Evolutionary conservation across 1,140 invertebrate species (phyloP), one percentile per base, ranked within the genome.

Genomic region (Plectrocnemia conspersa): DNA sequence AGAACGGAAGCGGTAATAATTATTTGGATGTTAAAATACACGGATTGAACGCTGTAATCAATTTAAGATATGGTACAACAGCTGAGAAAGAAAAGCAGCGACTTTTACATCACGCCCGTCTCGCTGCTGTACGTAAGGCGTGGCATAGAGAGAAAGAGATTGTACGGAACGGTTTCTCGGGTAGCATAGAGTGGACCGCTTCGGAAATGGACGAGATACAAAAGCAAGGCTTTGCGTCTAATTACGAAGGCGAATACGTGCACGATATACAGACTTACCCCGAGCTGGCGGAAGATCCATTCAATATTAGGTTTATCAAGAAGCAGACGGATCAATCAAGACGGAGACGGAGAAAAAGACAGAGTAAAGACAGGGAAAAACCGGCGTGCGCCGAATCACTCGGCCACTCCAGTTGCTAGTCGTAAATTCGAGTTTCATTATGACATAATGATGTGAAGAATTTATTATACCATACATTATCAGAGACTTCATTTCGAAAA

Each of bases 231-330:
- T 84, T 83, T 62, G 86, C 88, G 10, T 77, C 82, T 3, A 88
- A 84, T 60, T 96, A 93, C 72, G 88, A 93, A 64, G 89, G 88
- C 41, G 86, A 93, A 64, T 95, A 94, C 74, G 85, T 92, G 53
- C 89, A 94, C 68, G 89, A 93, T 65, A 85, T 93, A 13, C 82
- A 86, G 61, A 74, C 84, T 13, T 96, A 92, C 76, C 92, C 93
- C 0, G 89, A 96, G 67, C 77, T 97, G 10, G 89, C 92, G 10
- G 93, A 97, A 73, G 94, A 97, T 76, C 92, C 93, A 1, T 94
- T 90, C 72, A 97, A 96, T 75, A 84, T 98, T 46, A 82, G 85
- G 61, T 93, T 94, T 66, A 79, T 87, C 9, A 92, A 91, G 72
- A 89, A 89, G 67, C 80, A 83, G 56, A 69, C 76, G 1, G 80